These are phyloP conservation scores for Holothuria scabra DNA, from an alignment of 53 echinoderm and acorn worm species.

Conservation along the genomic window DNA sequence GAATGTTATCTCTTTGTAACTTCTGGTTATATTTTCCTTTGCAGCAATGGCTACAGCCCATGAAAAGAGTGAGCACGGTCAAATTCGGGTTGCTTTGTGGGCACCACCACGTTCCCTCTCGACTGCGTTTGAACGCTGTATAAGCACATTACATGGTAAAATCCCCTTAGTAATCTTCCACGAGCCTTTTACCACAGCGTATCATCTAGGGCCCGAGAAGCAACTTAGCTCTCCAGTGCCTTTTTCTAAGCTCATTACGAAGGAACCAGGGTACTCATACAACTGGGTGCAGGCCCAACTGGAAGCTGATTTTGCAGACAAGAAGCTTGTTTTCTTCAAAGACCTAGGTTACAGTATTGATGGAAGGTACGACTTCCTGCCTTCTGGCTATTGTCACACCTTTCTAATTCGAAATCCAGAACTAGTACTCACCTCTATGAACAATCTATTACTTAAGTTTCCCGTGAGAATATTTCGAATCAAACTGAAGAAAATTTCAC, in stretches of 20 bases:
- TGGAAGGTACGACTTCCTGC: conserved; percentile 71
- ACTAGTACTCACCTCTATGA: conserved; percentile 76
- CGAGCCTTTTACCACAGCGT: conserved; percentile 85
- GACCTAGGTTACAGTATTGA: conserved; percentile 82
- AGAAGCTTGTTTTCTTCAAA: conserved; percentile 80
- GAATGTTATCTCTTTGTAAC: no score
- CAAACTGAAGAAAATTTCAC: conserved; percentile 63
- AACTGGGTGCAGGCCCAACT: conserved; percentile 70
- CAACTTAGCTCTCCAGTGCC: conserved; percentile 57
- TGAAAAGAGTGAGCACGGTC: not conserved
- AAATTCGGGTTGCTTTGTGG: conserved; percentile 84
- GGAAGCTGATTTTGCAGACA: conserved; percentile 60
- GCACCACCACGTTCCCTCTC: conserved; percentile 90
- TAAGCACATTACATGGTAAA: conserved; percentile 63
- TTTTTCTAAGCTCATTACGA: conserved; percentile 47
- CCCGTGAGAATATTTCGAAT: conserved; percentile 62
- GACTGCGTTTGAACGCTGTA: conserved; percentile 96
- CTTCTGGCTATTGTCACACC: conserved; percentile 81
- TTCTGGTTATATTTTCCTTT: not conserved
- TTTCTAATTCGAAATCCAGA: conserved; percentile 92
- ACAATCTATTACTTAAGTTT: conserved; percentile 67
- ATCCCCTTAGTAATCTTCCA: conserved; percentile 67
- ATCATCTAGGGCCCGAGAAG: conserved; percentile 83
- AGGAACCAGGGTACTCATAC: conserved; percentile 65
- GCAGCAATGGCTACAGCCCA: conserved; percentile 13